These are phyloP conservation scores for Lepilemur septentrionalis DNA, from an alignment of 2,797 vertebrate species.

Conservation along the genomic window DNA sequence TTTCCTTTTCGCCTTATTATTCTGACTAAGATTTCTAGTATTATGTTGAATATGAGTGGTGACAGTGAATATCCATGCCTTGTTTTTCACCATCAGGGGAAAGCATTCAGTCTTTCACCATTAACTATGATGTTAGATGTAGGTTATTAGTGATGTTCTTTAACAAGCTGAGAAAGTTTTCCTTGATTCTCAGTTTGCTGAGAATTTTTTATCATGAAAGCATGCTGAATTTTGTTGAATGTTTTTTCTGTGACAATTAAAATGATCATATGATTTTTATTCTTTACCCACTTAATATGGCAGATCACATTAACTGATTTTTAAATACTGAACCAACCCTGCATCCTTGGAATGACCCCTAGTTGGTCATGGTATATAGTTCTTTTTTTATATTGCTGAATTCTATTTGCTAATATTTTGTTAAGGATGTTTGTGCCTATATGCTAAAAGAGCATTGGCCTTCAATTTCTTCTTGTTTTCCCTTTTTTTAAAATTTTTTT, in stretches of 20 bases:
- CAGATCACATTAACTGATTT: background rate
- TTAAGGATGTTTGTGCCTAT: background rate
- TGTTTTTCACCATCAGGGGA: background rate
- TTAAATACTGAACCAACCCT: background rate
- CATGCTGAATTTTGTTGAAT: background rate
- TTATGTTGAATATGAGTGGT: background rate
- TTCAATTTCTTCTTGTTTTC: background rate
- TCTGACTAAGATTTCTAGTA: background rate
- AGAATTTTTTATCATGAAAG: background rate
- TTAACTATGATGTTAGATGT: background rate
- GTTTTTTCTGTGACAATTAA: background rate
- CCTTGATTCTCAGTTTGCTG: background rate
- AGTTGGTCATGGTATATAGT: background rate
- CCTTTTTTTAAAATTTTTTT: background rate
- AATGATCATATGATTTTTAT: background rate
- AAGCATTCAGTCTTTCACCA: background rate
- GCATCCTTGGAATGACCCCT: background rate
- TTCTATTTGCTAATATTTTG: background rate
- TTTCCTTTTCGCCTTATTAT: background rate
- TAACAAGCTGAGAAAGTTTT: background rate
- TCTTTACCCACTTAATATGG: background rate
- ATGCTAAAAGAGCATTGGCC: background rate
- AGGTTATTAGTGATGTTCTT: background rate
- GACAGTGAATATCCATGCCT: background rate
- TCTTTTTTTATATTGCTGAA: background rate